phyloP scores from a whole-genome alignment of 1,140 invertebrate genomes.

The Gryllus bimaculatus region DNA sequence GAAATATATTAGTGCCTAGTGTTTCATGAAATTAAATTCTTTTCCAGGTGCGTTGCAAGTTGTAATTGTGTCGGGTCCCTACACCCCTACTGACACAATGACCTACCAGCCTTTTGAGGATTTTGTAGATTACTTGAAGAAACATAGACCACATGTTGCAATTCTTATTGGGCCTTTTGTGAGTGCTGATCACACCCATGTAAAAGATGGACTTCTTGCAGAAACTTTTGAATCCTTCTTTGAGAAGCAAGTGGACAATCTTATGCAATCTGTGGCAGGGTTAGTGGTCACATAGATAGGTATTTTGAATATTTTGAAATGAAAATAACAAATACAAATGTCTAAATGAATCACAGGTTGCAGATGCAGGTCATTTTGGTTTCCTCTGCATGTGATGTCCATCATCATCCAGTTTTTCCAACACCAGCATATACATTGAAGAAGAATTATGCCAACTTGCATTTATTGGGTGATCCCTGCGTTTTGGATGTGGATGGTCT shows the following conservation, averaged over 20 bases:
- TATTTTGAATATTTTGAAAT: neutral
- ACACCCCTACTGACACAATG: constrained; percentile 63
- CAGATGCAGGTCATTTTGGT: constrained; percentile 61
- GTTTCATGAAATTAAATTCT: constrained; percentile 4
- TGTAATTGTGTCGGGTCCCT: constrained; percentile 72
- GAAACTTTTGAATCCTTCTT: constrained; percentile 63
- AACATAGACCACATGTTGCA: constrained; percentile 66
- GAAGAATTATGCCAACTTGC: constrained; percentile 47
- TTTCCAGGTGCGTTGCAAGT: constrained; percentile 50
- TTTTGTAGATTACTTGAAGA: constrained; percentile 54
- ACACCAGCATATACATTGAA: constrained; percentile 55
- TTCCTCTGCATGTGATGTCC: constrained; percentile 63
- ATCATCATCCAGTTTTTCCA: constrained; percentile 69
- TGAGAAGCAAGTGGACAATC: constrained; percentile 51
- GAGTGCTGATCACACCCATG: constrained; percentile 53
- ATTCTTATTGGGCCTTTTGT: constrained; percentile 77
- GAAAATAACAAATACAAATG: neutral
- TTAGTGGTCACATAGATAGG: constrained; percentile 27
- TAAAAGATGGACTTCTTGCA: constrained; percentile 43
- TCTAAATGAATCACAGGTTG: constrained; percentile 40
- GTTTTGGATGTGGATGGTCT: constrained; percentile 67
- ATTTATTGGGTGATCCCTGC: constrained; percentile 67
- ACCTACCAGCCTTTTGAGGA: constrained; percentile 72
- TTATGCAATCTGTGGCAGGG: constrained; percentile 45
- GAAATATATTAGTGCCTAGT: neutral